A percentile compares a stretch with the other conserved stretches of the same genome.
Evolutionary conservation across 1,140 invertebrate species (phyloP).

Genomic region (Dinoponera quadriceps): DNA sequence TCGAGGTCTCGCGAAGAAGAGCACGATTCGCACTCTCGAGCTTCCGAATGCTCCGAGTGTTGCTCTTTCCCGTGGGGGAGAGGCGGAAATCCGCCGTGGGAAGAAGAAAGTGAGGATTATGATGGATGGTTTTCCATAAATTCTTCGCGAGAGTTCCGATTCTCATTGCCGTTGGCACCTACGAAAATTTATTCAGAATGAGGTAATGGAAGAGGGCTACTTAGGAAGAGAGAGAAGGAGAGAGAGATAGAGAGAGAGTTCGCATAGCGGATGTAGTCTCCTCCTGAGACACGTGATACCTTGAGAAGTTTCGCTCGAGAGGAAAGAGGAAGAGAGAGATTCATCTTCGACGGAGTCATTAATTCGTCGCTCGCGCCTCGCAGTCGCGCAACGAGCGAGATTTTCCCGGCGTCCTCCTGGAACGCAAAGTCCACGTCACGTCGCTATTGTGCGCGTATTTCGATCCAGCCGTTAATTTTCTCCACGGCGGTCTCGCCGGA

Average conservation of each 20-base stretch:
- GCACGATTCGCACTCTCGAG: slow-evolving; percentile 34
- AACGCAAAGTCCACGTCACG: too few relatives aligned
- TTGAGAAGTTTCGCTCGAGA: not conserved
- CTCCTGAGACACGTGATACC: not conserved
- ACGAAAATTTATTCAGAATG: slow-evolving; percentile 19
- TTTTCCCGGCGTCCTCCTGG: too few relatives aligned
- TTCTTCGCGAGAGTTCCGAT: slow-evolving; percentile 30
- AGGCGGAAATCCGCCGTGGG: slow-evolving; percentile 48
- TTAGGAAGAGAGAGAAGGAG: not conserved
- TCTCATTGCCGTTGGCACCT: not conserved
- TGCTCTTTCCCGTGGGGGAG: slow-evolving; percentile 48
- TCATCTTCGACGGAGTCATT: not conserved
- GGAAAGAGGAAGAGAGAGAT: not conserved
- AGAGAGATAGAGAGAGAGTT: not conserved
- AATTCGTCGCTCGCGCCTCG: too few relatives aligned
- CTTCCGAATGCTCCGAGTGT: slow-evolving; percentile 47
- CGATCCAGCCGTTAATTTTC: slow-evolving; percentile 7
- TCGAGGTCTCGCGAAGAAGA: slow-evolving; percentile 52
- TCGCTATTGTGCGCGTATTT: too few relatives aligned
- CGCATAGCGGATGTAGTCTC: not conserved
- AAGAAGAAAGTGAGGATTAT: slow-evolving; percentile 55
- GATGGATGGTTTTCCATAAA: slow-evolving; percentile 62
- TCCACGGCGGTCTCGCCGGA: not conserved
- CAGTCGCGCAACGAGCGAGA: too few relatives aligned
- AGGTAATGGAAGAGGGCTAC: slow-evolving; percentile 8